Evolutionary conservation across 1,140 invertebrate species (phyloP), one percentile per base, ranked within the genome.

Genomic region (Diabrotica undecimpunctata): DNA sequence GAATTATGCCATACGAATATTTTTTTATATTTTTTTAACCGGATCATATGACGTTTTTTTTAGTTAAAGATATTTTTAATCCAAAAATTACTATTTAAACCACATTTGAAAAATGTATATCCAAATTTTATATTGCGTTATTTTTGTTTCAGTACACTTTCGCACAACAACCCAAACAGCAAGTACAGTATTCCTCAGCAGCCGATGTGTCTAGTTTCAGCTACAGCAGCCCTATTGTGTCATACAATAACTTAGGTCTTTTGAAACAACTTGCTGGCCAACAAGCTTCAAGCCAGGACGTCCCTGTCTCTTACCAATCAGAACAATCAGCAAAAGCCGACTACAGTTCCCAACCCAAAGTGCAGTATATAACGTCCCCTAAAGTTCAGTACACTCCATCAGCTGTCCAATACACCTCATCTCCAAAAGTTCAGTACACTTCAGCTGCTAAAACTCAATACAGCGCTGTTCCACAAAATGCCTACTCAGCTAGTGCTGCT

Each of bases 221-320:
- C 52, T 78, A 75, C 59, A 70, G 69, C 12, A 78, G 75, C 64
- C 76, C 76, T 6, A 58, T 76, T 6, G 76, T 77, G 8, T 54
- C 67, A 13, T 78, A 78, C 69, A 75, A 69, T 14, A 77, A 74
- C 62, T 57, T 71, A 11, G 76, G 76, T 12, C 61, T 75, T 6
- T 54, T 77, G 10, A 58, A 62, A 11, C 75, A 77, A 70, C 13
- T 69, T 5, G 61, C 64, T 38, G 75, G 73, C 8, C 75, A 76
- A 72, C 6, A 46, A n/a, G 61, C 61, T 38, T 38, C 51, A 11
- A 12, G 50, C 6, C 60, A 54, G 38, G 51, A 54, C n/a, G 35
- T 25, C 10, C 61, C 35, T 13, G 35, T 41, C 10, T 0, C 25
- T 8, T 54, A 62, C 36, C 35, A 62, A 2, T n/a, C 51, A 4